A percentile compares a stretch with the other conserved stretches of the same genome.
Conservation (phyloP, 1,140 invertebrate species). For the Lucilia cuprina region DNA sequence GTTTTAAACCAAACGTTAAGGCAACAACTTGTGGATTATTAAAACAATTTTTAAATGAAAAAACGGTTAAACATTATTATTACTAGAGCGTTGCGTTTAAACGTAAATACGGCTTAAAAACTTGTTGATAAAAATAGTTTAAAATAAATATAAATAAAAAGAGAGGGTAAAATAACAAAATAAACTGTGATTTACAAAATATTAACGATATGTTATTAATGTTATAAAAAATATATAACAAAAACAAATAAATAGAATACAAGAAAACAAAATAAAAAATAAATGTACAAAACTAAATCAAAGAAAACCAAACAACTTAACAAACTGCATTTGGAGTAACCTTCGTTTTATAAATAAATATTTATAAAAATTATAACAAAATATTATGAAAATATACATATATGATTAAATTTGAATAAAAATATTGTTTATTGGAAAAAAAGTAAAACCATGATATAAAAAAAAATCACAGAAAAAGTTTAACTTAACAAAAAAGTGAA, state of each 20-base stretch:
- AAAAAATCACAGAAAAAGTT: slow-evolving; percentile 30
- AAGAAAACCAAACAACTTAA: slow-evolving; percentile 6
- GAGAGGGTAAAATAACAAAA: neutral
- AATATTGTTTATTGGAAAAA: neutral
- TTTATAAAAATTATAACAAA: neutral
- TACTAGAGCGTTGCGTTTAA: neutral
- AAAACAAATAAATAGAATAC: neutral
- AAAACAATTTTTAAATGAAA: neutral
- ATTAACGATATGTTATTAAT: neutral
- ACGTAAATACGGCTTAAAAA: neutral
- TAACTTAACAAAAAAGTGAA: slow-evolving; percentile 20
- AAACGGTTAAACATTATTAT: neutral
- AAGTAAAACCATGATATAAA: neutral
- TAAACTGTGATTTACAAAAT: neutral
- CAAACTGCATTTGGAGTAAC: slow-evolving; percentile 15
- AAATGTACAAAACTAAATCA: neutral
- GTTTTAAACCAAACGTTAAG: slow-evolving; percentile 16
- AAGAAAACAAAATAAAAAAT: neutral
- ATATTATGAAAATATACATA: neutral
- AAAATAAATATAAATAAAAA: neutral
- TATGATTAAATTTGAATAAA: neutral
- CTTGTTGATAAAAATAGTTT: neutral
- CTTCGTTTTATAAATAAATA: neutral
- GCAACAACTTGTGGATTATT: neutral
- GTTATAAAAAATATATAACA: neutral